These are phyloP conservation scores for Chironomus riparius DNA, from an alignment of 2,888 invertebrate species.

Conservation along the genomic window DNA sequence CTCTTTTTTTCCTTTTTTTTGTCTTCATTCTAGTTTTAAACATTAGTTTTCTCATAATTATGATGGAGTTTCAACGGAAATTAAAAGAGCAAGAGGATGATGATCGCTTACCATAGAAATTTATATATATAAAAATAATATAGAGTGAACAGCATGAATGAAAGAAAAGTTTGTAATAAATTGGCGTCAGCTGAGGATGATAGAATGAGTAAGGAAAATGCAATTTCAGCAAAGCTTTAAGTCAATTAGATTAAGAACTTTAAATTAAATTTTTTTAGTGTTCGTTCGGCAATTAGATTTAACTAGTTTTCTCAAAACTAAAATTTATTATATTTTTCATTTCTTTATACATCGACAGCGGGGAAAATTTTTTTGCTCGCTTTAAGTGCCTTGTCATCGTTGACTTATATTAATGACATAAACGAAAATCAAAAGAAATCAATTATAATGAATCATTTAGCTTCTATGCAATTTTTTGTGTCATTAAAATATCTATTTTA, in stretches of 20 bases:
- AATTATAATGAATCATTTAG: conserved; percentile 1
- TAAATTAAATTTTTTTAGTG: too few species aligned
- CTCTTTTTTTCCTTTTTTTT: background rate
- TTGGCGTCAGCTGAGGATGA: too few species aligned
- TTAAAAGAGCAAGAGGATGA: conserved; percentile 20
- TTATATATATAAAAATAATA: background rate
- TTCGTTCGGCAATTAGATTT: too few species aligned
- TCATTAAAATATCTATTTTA: too few species aligned
- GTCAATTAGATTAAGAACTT: too few species aligned
- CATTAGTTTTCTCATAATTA: conserved; percentile 9
- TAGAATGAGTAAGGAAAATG: too few species aligned
- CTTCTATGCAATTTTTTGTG: background rate
- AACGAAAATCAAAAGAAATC: background rate
- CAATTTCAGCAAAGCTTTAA: too few species aligned
- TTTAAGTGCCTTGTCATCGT: background rate
- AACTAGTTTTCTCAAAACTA: too few species aligned
- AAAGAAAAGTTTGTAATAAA: background rate
- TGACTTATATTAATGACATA: background rate
- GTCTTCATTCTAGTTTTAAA: conserved; percentile 5
- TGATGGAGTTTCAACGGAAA: conserved; percentile 25
- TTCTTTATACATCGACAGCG: background rate
- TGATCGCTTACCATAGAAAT: conserved; percentile 8
- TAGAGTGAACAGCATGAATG: background rate
- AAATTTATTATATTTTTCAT: background rate
- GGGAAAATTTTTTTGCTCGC: background rate